A percentile compares a stretch with the other conserved stretches of the same genome.
These are phyloP conservation scores for Cylloceria caligata DNA, from an alignment of 2,888 invertebrate species.

Conservation along the genomic window DNA sequence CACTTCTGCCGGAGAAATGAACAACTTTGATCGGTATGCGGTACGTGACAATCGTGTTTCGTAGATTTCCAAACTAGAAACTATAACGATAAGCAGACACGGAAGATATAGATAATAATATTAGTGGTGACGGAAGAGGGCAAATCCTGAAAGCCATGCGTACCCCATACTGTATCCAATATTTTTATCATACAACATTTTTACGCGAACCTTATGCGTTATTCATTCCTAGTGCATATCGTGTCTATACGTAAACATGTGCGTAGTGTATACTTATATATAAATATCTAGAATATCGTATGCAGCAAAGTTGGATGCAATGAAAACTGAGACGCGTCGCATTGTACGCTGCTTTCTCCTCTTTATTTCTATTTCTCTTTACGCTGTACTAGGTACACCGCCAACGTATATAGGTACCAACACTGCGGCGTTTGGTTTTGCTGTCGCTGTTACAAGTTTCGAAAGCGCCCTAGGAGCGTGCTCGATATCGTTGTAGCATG, in stretches of 20 bases:
- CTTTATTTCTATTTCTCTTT: slow-evolving; percentile 21
- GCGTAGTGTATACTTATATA: background rate
- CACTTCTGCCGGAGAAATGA: background rate
- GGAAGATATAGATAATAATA: too few species aligned
- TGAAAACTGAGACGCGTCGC: slow-evolving; percentile 66
- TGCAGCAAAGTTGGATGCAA: slow-evolving; percentile 37
- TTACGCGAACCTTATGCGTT: slow-evolving; percentile 12
- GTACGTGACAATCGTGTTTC: too few species aligned
- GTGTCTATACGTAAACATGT: background rate
- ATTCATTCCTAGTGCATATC: background rate
- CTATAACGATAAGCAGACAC: too few species aligned
- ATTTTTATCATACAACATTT: slow-evolving; percentile 13
- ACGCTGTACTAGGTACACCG: slow-evolving; percentile 21
- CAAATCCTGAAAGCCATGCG: background rate
- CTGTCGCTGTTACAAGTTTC: slow-evolving; percentile 30
- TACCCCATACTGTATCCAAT: background rate
- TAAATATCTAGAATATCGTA: background rate
- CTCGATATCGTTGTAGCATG: slow-evolving; percentile 61
- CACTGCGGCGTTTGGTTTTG: slow-evolving; percentile 16
- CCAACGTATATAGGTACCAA: background rate
- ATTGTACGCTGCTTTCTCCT: slow-evolving; percentile 51
- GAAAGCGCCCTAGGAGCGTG: slow-evolving; percentile 48
- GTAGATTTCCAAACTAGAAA: too few species aligned
- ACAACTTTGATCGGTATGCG: background rate
- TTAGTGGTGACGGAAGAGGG: background rate